Evolutionary conservation across 1,140 invertebrate species (phyloP).

Genomic region (Arctopsyche grandis): DNA sequence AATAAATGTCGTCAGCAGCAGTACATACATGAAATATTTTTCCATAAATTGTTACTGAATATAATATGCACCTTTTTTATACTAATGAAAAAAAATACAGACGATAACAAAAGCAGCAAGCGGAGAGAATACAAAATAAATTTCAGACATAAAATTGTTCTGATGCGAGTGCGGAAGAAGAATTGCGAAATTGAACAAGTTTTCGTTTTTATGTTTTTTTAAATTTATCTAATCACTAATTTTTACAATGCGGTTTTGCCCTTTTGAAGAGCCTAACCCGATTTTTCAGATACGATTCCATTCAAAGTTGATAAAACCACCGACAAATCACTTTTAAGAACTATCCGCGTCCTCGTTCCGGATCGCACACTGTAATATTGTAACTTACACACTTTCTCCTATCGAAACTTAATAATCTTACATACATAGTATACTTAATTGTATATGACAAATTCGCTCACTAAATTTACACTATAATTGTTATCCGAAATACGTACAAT

Average conservation of each 20-base stretch:
- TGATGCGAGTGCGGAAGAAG: constrained; percentile 12
- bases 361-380: background rate
- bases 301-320: background rate
- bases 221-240: constrained; percentile 39
- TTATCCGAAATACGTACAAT: background rate
- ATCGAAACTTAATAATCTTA: background rate
- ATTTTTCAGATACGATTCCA: background rate
- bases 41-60: background rate
- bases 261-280: constrained; percentile 36
- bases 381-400: background rate
- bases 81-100: background rate
- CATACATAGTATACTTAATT: background rate
- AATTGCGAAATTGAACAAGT: background rate
- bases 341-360: background rate
- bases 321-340: constrained; percentile 8
- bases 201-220: constrained; percentile 4
- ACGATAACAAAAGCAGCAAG: constrained; percentile 15
- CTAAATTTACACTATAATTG: background rate
- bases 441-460: background rate
- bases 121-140: constrained; percentile 1
- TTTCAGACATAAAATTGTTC: background rate
- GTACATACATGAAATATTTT: constrained; percentile 1
- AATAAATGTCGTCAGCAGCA: constrained; percentile 15
- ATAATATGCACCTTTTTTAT: constrained; percentile 19
- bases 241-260: constrained; percentile 41